phyloP scores from a whole-genome alignment of 2,113 vertebrate species.

The Albula glossodonta region DNA sequence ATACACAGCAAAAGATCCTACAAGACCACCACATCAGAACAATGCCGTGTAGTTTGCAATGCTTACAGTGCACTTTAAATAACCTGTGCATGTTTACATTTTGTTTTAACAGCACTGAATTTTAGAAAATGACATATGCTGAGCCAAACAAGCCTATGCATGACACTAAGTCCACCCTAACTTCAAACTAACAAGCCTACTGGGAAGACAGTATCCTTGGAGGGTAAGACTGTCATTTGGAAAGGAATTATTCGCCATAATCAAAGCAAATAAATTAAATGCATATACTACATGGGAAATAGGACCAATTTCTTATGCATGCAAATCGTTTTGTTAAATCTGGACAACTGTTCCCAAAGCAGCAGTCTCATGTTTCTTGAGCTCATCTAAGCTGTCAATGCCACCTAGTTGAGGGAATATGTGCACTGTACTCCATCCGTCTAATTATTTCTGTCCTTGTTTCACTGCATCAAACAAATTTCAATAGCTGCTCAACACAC shows the following conservation, averaged over 20 bases:
- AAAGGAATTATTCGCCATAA: background rate
- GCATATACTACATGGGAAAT: background rate
- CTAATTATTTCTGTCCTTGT: background rate
- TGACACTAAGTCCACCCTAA: background rate
- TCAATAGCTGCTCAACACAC: background rate
- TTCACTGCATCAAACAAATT: background rate
- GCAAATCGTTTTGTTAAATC: conserved; percentile 3
- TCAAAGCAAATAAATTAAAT: background rate
- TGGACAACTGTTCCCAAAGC: background rate
- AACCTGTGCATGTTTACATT: background rate
- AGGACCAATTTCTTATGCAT: background rate
- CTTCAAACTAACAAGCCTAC: background rate
- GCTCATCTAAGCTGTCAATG: background rate
- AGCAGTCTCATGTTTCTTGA: background rate
- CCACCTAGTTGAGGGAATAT: background rate
- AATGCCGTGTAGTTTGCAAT: background rate
- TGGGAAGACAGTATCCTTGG: background rate
- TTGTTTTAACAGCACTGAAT: background rate
- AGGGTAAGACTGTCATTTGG: background rate
- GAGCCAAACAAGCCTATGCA: background rate
- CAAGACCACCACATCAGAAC: background rate
- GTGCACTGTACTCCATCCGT: background rate
- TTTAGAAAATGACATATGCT: background rate
- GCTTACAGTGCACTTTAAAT: background rate
- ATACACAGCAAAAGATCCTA: background rate